Percentiles rank a stretch among this genome's conserved stretches.
Evolutionary conservation across 1,140 invertebrate genomes (phyloP).

Genomic region (Probaryconus sp.): DNA sequence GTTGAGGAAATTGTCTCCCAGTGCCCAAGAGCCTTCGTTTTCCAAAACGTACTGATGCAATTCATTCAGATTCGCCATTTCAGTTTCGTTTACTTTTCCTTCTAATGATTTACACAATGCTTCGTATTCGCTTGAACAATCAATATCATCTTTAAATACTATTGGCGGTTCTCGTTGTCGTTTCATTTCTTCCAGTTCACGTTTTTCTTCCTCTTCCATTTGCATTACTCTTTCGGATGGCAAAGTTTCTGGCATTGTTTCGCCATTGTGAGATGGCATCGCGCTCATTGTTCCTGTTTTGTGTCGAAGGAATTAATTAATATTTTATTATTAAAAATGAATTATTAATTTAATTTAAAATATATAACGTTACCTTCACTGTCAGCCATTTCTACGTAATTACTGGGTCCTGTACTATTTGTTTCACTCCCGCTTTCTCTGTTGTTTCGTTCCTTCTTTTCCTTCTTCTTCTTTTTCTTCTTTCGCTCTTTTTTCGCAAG

Average conservation of each 20-base stretch:
- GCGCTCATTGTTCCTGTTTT: slow-evolving; percentile 64
- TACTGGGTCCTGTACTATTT: slow-evolving; percentile 73
- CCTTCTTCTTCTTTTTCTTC: slow-evolving; percentile 86
- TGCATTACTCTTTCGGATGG: slow-evolving; percentile 79
- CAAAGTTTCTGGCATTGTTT: slow-evolving; percentile 71
- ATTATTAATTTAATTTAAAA: no score
- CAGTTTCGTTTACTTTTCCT: slow-evolving; percentile 83
- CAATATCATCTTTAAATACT: slow-evolving; percentile 85
- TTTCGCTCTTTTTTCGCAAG: slow-evolving; percentile 84
- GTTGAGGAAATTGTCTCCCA: slow-evolving; percentile 91
- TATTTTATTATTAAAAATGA: no score
- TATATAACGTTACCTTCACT: slow-evolving; percentile 73
- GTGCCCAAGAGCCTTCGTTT: slow-evolving; percentile 93
- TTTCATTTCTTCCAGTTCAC: slow-evolving; percentile 84
- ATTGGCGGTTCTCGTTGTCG: slow-evolving; percentile 89
- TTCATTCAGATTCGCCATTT: slow-evolving; percentile 86
- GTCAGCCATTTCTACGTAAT: slow-evolving; percentile 73
- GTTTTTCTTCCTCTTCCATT: slow-evolving; percentile 83
- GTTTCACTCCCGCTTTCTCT: slow-evolving; percentile 70
- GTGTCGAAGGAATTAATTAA: background rate
- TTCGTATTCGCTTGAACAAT: slow-evolving; percentile 84
- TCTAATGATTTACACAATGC: slow-evolving; percentile 81
- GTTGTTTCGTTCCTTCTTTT: slow-evolving; percentile 75
- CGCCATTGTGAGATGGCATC: slow-evolving; percentile 66
- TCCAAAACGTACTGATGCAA: slow-evolving; percentile 91